Evolutionary conservation across 2,113 vertebrate genomes (phyloP).

Genomic region (Dasyurus viverrinus): DNA sequence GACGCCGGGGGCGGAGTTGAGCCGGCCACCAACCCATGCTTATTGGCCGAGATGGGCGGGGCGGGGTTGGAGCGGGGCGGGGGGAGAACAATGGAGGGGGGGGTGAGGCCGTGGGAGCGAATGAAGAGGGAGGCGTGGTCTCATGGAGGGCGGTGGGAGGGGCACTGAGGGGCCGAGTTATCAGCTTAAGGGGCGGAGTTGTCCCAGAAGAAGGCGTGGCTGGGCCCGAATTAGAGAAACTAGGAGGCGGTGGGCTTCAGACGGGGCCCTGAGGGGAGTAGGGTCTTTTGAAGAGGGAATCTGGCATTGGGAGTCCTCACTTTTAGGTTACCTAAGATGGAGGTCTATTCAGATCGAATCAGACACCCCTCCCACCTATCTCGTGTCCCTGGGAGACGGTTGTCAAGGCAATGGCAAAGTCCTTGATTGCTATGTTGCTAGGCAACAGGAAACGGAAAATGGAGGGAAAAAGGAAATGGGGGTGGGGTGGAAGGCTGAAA

Average conservation of each 20-base stretch:
- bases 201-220: conserved; percentile 53
- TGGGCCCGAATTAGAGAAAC: neutral
- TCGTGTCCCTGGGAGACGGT: conserved; percentile 74
- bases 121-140: conserved; percentile 72
- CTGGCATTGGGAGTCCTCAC: conserved; percentile 64
- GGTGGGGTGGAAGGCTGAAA: conserved; percentile 65
- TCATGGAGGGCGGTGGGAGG: conserved; percentile 61
- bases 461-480: conserved; percentile 78
- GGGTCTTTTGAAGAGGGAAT: conserved; percentile 69
- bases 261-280: neutral
- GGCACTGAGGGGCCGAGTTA: conserved; percentile 55
- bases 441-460: conserved; percentile 78
- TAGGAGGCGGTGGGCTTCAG: conserved; percentile 21
- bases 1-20: conserved; percentile 64
- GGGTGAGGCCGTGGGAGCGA: conserved; percentile 67
- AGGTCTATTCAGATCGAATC: conserved; percentile 71
- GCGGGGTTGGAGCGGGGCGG: conserved; percentile 39
- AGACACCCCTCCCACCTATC: conserved; percentile 71
- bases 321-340: conserved; percentile 75
- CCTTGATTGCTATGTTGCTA: conserved; percentile 76
- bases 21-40: conserved; percentile 57
- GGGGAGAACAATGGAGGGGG: conserved; percentile 45
- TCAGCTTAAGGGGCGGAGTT: conserved; percentile 55
- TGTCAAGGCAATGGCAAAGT: conserved; percentile 75
- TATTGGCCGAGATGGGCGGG: conserved; percentile 74